These are phyloP conservation scores for Porites divaricata DNA, from an alignment of 92 coral and sea anemone genomes.

Conservation along the genomic window DNA sequence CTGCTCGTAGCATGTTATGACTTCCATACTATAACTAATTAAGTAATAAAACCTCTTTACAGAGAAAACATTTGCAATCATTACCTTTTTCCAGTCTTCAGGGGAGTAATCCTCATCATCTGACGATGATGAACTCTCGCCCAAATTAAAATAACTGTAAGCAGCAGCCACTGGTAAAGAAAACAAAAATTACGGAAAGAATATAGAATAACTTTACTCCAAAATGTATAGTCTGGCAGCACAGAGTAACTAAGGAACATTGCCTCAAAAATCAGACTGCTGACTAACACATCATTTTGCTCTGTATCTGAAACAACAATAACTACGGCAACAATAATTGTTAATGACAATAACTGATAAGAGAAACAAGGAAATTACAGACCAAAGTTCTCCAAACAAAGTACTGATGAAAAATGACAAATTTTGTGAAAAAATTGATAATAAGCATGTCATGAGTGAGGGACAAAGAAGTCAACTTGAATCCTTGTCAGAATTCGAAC, in stretches of 20 bases:
- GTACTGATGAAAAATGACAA: too few relatives aligned
- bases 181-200: background rate
- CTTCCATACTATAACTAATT: background rate
- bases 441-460: too few relatives aligned
- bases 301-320: background rate
- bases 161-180: slow-evolving; percentile 92
- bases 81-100: slow-evolving; percentile 99
- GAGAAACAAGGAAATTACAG: too few relatives aligned
- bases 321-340: background rate
- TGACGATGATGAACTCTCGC: slow-evolving; percentile 92
- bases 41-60: too few relatives aligned
- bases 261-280: background rate
- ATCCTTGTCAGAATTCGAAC: too few relatives aligned
- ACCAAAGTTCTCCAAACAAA: too few relatives aligned
- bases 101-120: slow-evolving; percentile 96
- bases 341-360: too few relatives aligned
- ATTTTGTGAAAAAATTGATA: too few relatives aligned
- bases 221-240: background rate
- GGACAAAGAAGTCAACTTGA: too few relatives aligned
- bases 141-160: slow-evolving; percentile 87
- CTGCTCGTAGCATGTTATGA: background rate
- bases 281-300: background rate
- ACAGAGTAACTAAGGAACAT: too few relatives aligned
- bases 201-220: background rate
- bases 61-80: background rate